Percentiles rank a stretch among this genome's conserved stretches.
Evolutionary conservation across 2,888 invertebrate genomes (phyloP).

Genomic region (Apomyelois bistriatella): DNA sequence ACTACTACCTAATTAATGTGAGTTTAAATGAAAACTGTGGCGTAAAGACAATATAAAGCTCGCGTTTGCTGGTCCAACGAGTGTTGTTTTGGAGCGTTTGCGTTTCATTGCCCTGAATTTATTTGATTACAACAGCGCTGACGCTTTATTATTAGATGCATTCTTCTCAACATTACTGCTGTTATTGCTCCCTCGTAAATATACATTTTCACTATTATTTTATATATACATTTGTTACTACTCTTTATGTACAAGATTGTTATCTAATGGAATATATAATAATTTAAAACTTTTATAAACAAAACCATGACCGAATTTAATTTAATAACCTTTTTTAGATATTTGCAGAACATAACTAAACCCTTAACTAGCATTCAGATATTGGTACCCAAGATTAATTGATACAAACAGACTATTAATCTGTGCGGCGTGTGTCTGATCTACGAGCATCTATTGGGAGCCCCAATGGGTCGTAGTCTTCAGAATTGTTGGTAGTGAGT

Average conservation of each 20-base stretch:
- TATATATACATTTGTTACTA: no score
- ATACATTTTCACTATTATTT: not conserved
- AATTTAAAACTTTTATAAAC: no score
- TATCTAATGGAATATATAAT: no score
- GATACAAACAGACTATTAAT: no score
- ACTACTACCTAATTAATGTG: constrained; percentile 11
- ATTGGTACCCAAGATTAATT: no score
- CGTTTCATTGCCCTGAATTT: constrained; percentile 53
- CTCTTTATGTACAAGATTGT: no score
- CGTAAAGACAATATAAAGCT: constrained; percentile 21
- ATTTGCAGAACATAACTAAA: no score
- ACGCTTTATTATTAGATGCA: constrained; percentile 31
- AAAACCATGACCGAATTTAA: no score
- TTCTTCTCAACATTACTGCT: constrained; percentile 12
- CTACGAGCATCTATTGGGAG: not conserved
- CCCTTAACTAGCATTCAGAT: no score
- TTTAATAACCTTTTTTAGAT: no score
- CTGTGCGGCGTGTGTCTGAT: no score
- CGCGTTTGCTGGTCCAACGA: constrained; percentile 35
- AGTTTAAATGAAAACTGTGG: constrained; percentile 13
- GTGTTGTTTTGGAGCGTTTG: constrained; percentile 35
- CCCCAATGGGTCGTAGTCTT: not conserved
- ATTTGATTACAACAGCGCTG: constrained; percentile 46
- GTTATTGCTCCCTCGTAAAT: not conserved
- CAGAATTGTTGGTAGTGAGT: constrained; percentile 12